Evolutionary conservation across 2,888 invertebrate species (phyloP), one percentile per base, ranked within the genome.

Genomic region (Hydropsyche betteni): DNA sequence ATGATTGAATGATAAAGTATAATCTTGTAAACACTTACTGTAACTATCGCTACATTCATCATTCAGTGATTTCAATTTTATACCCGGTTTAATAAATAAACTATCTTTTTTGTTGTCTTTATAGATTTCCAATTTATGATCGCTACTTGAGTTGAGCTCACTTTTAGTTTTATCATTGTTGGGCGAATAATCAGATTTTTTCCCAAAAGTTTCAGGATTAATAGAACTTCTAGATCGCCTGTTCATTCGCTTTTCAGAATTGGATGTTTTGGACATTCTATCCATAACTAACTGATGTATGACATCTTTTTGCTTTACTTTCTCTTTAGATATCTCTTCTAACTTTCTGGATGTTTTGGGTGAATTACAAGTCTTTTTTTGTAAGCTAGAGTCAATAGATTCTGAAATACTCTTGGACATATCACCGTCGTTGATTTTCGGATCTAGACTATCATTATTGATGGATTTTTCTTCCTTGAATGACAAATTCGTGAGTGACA

Each of bases 221-320:
- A 85, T 85, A 0, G 85, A 85, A 33, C 84, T 84, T 10, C 89
- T 85, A 80, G 88, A 88, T 0, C 91, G 86, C 75, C 89, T 89
- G 77, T 90, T 90, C 10, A 90, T 84, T 75, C 89, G 89, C 81
- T 88, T 89, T 80, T 89, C 90, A 3, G 88, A 88, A 16, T 88
- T 86, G 80, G 90, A 91, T 80, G 91, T 91, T 81, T 91, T 90
- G 2, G 90, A 89, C 81, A 94, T 86, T 83, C 93, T 92, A 82
- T 93, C 94, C 89, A 95, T 90, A 72, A 96, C 92, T 84, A 96
- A 87, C 83, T 95, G 92, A 81, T 95, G 91, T 68, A 96, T 93
- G 36, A 95, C 87, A 82, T 92, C 93, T 79, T 94, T 95, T 84
- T 95, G 94, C 82, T 94, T 92, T 53, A 92, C 92, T 74, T 94